Evolutionary conservation across 2,888 invertebrate species (phyloP), one percentile per base, ranked within the genome.

Genomic region (Diloba caeruleocephala): DNA sequence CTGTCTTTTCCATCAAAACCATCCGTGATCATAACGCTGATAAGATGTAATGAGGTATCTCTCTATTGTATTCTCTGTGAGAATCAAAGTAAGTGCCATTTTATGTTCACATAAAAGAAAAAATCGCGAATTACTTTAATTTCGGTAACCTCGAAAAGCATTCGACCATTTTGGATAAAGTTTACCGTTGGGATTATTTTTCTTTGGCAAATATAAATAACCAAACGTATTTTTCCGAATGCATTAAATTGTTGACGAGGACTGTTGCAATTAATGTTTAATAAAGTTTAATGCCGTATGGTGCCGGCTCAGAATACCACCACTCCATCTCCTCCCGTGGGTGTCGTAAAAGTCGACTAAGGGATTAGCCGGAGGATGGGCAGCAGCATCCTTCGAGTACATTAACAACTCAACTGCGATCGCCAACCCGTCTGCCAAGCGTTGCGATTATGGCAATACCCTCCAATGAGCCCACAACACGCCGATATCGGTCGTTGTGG

Each of bases 121-220:
- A 39, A 41, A 50, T n/a, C 15, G 21, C 17, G 2, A 42, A 48
- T 56, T 28, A 38, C 45, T 41, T 15, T 33, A 66, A 52, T 43
- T 41, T 51, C 14, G 14, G 29, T 58, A 62, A 62, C 65, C 65
- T 62, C 53, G 26, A 62, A 67, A 67, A 23, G 15, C 45, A 45
- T 38, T 57, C 68, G 32, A 49, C 48, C 53, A 49, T 39, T 45
- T 62, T 62, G 13, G 38, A 29, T 42, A 36, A 49, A 62, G 26
- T 62, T 67, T 57, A 65, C 57, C 41, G 57, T 61, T 65, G 9
- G 17, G 21, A 23, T 51, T 44, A 17, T 48, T 67, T 46, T 45
- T 45, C 9, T 46, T 49, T 10, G 5, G 21, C 32, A 33, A 45
- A 26, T 38, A 45, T 23, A 38, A 25, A 45, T 23, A 38, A 25